Percentiles rank a stretch among this genome's conserved stretches.
Evolutionary conservation across 1,140 invertebrate species (phyloP).

Genomic region (Drosophila mayri): DNA sequence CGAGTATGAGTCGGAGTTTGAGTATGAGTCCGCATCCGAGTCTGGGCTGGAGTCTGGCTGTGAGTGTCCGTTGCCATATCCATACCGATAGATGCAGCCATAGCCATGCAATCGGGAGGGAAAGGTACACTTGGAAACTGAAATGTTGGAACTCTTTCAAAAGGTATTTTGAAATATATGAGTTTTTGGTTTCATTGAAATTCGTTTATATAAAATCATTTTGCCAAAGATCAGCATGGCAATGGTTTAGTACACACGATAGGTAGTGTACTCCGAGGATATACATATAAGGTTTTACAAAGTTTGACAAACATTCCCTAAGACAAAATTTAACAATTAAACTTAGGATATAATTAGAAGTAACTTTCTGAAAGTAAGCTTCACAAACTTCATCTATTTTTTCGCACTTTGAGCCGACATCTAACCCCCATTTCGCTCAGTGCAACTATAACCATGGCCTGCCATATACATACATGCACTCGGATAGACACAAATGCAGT

Average conservation of each 20-base stretch:
- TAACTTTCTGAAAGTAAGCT: neutral
- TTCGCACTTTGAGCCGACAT: neutral
- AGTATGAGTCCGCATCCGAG: constrained; percentile 9
- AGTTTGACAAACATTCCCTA: neutral
- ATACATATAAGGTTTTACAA: neutral
- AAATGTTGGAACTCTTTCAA: too few species aligned
- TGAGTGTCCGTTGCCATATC: constrained; percentile 35
- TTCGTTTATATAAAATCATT: neutral
- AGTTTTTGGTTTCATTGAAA: neutral
- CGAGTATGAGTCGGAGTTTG: constrained; percentile 1
- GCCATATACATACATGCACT: constrained; percentile 40
- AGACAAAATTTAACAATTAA: neutral
- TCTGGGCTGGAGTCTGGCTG: constrained; percentile 9
- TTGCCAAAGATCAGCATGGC: neutral
- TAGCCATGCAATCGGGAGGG: constrained; percentile 20
- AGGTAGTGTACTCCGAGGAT: too few species aligned
- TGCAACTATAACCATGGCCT: constrained; percentile 25
- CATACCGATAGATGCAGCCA: constrained; percentile 37
- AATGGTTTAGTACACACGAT: neutral
- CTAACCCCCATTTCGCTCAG: constrained; percentile 1
- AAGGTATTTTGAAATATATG: neutral
- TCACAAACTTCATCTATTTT: neutral
- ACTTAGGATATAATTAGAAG: too few species aligned
- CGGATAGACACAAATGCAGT: constrained; percentile 63
- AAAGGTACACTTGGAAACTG: constrained; percentile 10